Percentiles rank a stretch among this genome's conserved stretches.
Evolutionary conservation across 2,888 invertebrate genomes (phyloP).

Genomic region (Microctonus hyperodae): DNA sequence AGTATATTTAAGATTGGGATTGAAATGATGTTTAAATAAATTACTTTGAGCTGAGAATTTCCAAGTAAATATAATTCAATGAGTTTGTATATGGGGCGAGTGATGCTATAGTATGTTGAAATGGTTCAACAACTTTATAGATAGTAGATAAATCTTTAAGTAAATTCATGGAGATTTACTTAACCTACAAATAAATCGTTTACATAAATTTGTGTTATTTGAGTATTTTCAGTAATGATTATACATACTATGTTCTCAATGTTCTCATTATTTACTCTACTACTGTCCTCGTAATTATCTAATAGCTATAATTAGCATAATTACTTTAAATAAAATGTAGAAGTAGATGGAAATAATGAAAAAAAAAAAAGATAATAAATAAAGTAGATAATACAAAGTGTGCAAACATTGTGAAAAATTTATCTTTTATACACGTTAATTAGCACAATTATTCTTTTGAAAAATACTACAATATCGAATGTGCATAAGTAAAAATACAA

Average conservation of each 20-base stretch:
- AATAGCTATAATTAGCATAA: neutral
- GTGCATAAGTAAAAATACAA: neutral
- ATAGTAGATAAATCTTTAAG: conserved; percentile 12
- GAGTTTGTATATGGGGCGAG: neutral
- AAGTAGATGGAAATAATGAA: neutral
- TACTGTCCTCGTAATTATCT: neutral
- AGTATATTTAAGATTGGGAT: neutral
- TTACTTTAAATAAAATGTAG: neutral
- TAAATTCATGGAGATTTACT: conserved; percentile 11
- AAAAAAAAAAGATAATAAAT: neutral
- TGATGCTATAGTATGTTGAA: neutral
- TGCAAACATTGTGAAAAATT: neutral
- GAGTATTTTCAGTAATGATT: neutral
- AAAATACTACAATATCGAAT: neutral
- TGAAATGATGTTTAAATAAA: conserved; percentile 27
- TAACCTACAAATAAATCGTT: neutral
- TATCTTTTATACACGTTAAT: neutral
- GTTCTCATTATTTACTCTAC: neutral
- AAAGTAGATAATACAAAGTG: neutral
- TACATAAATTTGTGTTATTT: neutral
- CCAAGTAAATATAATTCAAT: conserved; percentile 8
- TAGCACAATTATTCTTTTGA: neutral
- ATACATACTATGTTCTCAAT: neutral
- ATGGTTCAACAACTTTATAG: conserved; percentile 19
- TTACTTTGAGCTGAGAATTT: conserved; percentile 21